Percentiles rank a stretch among this genome's conserved stretches.
phyloP scores from a whole-genome alignment of 2,888 invertebrate species.

The Ichneumon xanthorius region DNA sequence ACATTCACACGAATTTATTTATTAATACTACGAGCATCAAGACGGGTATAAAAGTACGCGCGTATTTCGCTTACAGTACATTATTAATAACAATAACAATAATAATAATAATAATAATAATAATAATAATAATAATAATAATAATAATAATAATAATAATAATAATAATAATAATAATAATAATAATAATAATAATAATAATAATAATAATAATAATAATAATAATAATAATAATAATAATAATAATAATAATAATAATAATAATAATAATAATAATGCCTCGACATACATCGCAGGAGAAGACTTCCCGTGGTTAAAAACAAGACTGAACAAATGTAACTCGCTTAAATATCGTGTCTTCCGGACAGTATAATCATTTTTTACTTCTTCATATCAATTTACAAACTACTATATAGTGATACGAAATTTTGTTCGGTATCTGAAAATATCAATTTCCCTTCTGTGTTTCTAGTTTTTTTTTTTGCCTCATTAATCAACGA shows the following conservation, averaged over 20 bases:
- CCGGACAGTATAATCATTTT: neutral
- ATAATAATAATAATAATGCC: conserved; percentile 26
- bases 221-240: no score
- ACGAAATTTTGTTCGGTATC: conserved; percentile 61
- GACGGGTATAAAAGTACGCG: conserved; percentile 58
- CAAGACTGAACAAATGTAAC: conserved; percentile 2
- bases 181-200: neutral
- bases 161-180: neutral
- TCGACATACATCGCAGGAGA: neutral
- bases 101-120: conserved; percentile 30
- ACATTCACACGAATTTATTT: conserved; percentile 50
- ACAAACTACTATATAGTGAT: conserved; percentile 56
- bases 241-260: neutral
- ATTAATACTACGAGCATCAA: conserved; percentile 35
- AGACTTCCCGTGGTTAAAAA: neutral
- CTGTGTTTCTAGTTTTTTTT: conserved; percentile 12
- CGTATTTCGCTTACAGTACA: conserved; percentile 23
- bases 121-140: conserved; percentile 39
- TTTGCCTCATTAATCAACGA: conserved; percentile 35
- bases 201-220: neutral
- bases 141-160: conserved; percentile 42
- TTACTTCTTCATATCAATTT: conserved; percentile 46
- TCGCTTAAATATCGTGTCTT: conserved; percentile 6
- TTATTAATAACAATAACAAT: no score
- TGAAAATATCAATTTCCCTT: conserved; percentile 64